Percentiles rank a stretch among this genome's conserved stretches.
Evolutionary conservation across 2,888 invertebrate species (phyloP).

Genomic region (Patella caerulea): DNA sequence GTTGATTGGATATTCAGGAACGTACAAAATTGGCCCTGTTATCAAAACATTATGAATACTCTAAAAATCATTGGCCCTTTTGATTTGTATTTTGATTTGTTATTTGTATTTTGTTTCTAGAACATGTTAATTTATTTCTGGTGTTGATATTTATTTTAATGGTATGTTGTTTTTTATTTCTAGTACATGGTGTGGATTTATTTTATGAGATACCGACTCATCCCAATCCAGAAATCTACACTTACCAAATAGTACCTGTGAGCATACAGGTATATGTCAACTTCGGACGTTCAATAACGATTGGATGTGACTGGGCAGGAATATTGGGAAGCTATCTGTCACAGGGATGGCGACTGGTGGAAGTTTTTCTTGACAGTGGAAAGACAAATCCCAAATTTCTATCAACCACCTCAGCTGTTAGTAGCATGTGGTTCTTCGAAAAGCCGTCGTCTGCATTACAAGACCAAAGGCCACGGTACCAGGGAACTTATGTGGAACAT

Average conservation of each 20-base stretch:
- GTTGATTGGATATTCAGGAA: too few relatives aligned
- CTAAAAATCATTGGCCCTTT: too few relatives aligned
- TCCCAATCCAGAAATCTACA: conserved; percentile 45
- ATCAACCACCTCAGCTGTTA: conserved; percentile 33
- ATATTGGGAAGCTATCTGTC: conserved; percentile 54
- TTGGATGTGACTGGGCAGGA: conserved; percentile 58
- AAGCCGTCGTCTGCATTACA: conserved; percentile 54
- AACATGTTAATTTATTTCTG: too few relatives aligned
- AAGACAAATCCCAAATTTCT: background rate
- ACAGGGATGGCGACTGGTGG: conserved; percentile 64
- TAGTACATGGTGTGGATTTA: conserved; percentile 63
- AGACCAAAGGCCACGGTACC: conserved; percentile 59
- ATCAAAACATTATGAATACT: too few relatives aligned
- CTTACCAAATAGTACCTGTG: conserved; percentile 57
- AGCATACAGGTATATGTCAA: conserved; percentile 10
- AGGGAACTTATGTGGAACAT: conserved; percentile 62
- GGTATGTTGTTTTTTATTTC: conserved; percentile 20
- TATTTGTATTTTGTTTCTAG: too few relatives aligned
- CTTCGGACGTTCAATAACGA: conserved; percentile 34
- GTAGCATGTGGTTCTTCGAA: conserved; percentile 67
- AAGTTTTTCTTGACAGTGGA: conserved; percentile 60
- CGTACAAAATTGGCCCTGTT: too few relatives aligned
- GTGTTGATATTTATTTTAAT: too few relatives aligned
- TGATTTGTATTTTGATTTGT: too few relatives aligned
- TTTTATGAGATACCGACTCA: conserved; percentile 62